Conservation (phyloP, 2,113 vertebrate species). For the Misgurnus mizolepis region DNA sequence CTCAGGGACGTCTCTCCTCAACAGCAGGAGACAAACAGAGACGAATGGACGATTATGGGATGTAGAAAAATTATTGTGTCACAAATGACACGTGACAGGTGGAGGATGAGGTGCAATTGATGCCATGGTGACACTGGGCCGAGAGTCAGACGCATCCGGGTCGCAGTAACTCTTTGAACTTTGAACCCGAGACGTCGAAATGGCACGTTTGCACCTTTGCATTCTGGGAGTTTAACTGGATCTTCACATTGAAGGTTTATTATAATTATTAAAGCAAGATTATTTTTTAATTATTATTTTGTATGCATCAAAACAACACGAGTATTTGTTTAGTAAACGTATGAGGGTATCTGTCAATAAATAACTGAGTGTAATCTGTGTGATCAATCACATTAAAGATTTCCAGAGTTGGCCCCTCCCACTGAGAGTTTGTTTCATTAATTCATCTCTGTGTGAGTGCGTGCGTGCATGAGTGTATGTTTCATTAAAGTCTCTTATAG, state of each 20-base stretch:
- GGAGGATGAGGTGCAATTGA: not conserved
- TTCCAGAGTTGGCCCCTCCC: slow-evolving; percentile 22
- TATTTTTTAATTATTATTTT: slow-evolving; percentile 52
- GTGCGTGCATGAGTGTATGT: too few relatives aligned
- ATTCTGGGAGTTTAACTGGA: slow-evolving; percentile 36
- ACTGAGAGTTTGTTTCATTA: not conserved
- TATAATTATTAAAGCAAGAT: slow-evolving; percentile 43
- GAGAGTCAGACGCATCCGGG: too few relatives aligned
- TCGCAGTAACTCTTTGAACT: slow-evolving; percentile 16
- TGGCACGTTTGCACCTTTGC: slow-evolving; percentile 10
- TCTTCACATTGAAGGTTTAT: slow-evolving; percentile 58
- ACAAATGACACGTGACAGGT: not conserved
- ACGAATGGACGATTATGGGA: too few relatives aligned
- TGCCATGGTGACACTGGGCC: not conserved
- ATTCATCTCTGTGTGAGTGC: not conserved
- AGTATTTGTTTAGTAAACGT: slow-evolving; percentile 29
- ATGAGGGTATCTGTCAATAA: slow-evolving; percentile 25
- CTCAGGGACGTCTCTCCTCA: too few relatives aligned
- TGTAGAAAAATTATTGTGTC: not conserved
- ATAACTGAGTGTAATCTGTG: not conserved
- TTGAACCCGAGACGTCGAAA: not conserved
- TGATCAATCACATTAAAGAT: slow-evolving; percentile 54
- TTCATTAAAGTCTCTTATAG: too few relatives aligned
- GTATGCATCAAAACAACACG: slow-evolving; percentile 37
- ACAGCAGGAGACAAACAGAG: too few relatives aligned